Base-by-base conservation (phyloP, 2,797 vertebrate species). In the Poecile montanus region DNA sequence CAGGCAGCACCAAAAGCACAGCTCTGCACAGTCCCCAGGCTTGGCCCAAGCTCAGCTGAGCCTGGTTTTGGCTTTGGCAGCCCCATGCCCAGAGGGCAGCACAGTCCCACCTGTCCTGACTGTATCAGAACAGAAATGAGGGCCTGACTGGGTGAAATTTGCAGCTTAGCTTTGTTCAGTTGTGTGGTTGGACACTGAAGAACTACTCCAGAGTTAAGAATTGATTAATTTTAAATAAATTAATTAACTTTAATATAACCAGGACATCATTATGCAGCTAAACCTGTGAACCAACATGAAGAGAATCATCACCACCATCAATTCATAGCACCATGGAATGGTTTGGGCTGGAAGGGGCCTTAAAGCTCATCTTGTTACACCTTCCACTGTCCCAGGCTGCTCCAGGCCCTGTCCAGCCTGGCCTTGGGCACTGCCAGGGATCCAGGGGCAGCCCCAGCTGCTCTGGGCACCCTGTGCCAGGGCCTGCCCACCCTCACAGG, bases 321-420 rank as follows among this genome's bases (percentile, higher is more conserved):
- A 63, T 40, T 29, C 29, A 30, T 3, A 54, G 63, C 61, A n/a
- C 11, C 29, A 25, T 12, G 26, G 65, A 30, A 34, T 21, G 57
- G 16, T 26, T 62, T 42, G 57, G 42, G 34, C 6, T 34, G 26
- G 42, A 42, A 62, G 14, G 21, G 21, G 21, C 20, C 7, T 40
- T 20, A n/a, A n/a, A 38, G 10, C 16, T 8, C 16, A 48, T 23
- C 34, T 29, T 29, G 16, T 13, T 14, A 25, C 26, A 34, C 7
- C 17, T n/a, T 1, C 47, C 50, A 27, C 21, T 16, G 0, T 4
- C 57, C 73, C 74, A 63, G 21, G 65, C 0, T 42, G 30, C 4
- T 70, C 30, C 65, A 1, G 68, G 29, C 11, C 51, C 34, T 5
- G 1, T 42, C 60, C 60, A 74, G 0, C 36, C 44, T 32, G 32